Base-by-base conservation (phyloP, 2,888 invertebrate genomes). In the Eristalis tenax region DNA sequence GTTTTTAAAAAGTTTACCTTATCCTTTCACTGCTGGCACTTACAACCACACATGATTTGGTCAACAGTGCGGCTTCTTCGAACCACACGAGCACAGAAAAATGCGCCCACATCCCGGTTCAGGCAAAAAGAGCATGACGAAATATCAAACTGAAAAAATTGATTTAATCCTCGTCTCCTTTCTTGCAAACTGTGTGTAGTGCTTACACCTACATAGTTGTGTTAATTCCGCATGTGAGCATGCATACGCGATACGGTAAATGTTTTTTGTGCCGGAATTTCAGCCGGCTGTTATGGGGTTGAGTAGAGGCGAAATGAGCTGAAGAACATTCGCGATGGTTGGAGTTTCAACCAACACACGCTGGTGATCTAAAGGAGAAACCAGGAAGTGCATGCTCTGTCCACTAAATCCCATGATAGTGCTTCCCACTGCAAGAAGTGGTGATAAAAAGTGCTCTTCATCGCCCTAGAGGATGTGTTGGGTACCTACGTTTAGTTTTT, bases 191-290 rank as follows among this genome's bases (percentile, higher is more conserved):
- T 59, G 61, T 50, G 32, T 75, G 63, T 69, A 63, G 71, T 59
- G 75, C 75, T 80, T 56, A 63, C 68, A 76, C 75, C 64, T n/a
- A n/a, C n/a, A n/a, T 43, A 50, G 56, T 76, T 63, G 57, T 68
- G 43, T 80, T 73, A 64, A 59, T 65, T 65, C 59, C 70, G 66
- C 74, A 74, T 85, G 38, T 70, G 74, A 84, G 77, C 69, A 78
- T 82, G 74, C 82, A 81, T 85, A 78, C 68, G 69, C 65, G 64
- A 70, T 77, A 69, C 68, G 69, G 50, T 50, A 50, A 59, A 23
- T 26, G 8, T 1, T n/a, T 68, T 74, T 80, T 68, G 61, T 68
- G 68, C 28, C 71, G 66, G 26, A 6, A 66, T 10, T 28, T n/a
- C 15, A 23, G 35, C 23, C 63, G 38, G 1, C 38, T 38, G 38